Evolutionary conservation across 35 echinoderm and acorn worm species (phyloP).

Genomic region (Eucidaris tribuloides): DNA sequence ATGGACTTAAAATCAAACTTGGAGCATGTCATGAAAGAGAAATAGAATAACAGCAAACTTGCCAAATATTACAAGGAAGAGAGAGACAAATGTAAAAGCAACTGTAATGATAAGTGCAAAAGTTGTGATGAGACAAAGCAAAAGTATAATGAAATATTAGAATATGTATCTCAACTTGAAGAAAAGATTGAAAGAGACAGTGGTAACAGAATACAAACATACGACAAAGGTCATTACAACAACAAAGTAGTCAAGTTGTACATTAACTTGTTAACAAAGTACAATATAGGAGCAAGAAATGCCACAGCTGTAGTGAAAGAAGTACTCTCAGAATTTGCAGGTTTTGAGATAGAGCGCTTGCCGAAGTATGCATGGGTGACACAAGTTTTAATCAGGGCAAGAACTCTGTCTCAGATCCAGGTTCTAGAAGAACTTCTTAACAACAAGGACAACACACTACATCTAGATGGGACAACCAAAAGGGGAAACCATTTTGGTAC

Average conservation of each 20-base stretch:
- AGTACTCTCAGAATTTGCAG: slow-evolving; percentile 24
- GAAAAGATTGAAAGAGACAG: not conserved
- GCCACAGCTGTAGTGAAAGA: not conserved
- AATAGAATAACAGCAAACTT: not conserved
- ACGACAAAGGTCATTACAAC: not conserved
- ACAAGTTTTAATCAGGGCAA: slow-evolving; percentile 18
- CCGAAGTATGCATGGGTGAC: slow-evolving; percentile 47
- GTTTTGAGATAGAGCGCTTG: slow-evolving; percentile 28
- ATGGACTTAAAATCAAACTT: too few relatives aligned
- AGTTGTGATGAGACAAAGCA: not conserved
- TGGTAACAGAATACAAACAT: not conserved
- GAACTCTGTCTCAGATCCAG: slow-evolving; percentile 41
- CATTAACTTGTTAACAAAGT: slow-evolving; percentile 2
- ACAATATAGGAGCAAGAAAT: not conserved
- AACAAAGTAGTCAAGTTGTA: not conserved
- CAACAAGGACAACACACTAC: slow-evolving; percentile 9
- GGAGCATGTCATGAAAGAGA: not conserved
- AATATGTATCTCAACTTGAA: not conserved
- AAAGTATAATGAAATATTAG: not conserved
- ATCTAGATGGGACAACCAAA: slow-evolving; percentile 45
- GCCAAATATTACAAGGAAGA: not conserved
- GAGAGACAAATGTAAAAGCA: not conserved
- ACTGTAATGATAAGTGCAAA: too few relatives aligned
- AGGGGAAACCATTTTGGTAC: slow-evolving; percentile 37
- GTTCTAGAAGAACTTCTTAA: slow-evolving; percentile 33